phyloP scores from a whole-genome alignment of 2,113 vertebrate genomes.

The Progne subis region DNA sequence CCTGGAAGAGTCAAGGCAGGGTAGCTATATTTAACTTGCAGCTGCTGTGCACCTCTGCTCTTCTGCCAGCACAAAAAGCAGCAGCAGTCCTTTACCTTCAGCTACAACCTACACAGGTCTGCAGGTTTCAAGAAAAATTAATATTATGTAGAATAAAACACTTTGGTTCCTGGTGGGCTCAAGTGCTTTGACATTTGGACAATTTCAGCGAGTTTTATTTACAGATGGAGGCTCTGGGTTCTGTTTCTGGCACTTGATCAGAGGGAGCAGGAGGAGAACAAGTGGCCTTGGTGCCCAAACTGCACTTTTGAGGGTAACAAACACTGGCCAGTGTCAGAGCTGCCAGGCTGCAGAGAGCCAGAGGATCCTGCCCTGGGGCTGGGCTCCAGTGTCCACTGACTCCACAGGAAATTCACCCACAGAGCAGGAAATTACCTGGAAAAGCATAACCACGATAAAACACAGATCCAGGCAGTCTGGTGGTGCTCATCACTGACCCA shows the following conservation, averaged over 20 bases:
- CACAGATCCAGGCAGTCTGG: background rate
- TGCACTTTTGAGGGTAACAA: background rate
- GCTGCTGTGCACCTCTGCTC: background rate
- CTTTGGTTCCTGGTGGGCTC: background rate
- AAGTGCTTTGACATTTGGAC: background rate
- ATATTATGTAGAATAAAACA: background rate
- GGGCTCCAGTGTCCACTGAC: background rate
- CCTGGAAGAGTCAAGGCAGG: background rate
- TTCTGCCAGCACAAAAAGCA: background rate
- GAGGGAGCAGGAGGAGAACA: background rate
- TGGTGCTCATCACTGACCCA: background rate
- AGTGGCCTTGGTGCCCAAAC: background rate
- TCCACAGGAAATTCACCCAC: background rate
- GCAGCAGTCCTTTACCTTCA: background rate
- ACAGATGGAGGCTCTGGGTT: background rate
- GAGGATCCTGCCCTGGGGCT: background rate
- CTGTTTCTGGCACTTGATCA: background rate
- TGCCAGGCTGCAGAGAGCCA: background rate
- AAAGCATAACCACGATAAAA: background rate
- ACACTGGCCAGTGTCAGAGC: background rate
- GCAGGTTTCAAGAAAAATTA: background rate
- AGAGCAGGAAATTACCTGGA: background rate
- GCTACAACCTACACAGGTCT: background rate
- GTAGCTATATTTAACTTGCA: slow-evolving; percentile 9
- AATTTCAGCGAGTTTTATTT: background rate